Conservation (phyloP, 2,113 vertebrate species). For the Cyanoramphus novaezelandiae region DNA sequence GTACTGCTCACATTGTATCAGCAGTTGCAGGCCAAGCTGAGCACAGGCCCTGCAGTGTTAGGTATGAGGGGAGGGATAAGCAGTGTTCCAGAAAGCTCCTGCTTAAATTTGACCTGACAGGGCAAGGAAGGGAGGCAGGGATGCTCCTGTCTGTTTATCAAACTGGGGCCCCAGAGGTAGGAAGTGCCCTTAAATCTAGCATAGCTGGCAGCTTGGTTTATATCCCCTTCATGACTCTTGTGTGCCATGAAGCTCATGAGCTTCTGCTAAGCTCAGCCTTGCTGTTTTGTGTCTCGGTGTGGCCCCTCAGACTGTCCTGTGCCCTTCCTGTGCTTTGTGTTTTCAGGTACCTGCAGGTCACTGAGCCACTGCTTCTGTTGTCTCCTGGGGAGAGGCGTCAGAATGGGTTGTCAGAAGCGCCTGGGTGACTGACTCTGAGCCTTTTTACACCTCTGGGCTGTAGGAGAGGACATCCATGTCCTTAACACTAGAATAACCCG, state of each 20-base stretch:
- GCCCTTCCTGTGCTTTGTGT: neutral
- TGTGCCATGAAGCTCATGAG: neutral
- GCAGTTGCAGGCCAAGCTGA: neutral
- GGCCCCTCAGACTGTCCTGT: neutral
- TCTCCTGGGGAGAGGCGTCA: neutral
- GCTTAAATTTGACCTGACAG: neutral
- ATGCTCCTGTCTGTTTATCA: neutral
- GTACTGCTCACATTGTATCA: neutral
- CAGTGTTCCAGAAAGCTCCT: neutral
- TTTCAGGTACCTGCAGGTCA: neutral
- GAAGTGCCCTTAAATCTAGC: neutral
- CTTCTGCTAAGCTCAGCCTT: neutral
- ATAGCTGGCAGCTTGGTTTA: neutral
- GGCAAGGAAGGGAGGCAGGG: neutral
- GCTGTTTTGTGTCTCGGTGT: neutral
- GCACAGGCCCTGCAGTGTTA: fast-evolving
- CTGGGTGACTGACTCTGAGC: neutral
- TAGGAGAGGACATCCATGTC: neutral
- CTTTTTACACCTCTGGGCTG: neutral
- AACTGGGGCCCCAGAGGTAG: neutral
- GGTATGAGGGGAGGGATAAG: neutral
- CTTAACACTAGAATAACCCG: neutral
- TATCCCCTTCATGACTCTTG: neutral
- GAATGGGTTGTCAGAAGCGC: neutral
- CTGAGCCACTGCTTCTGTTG: neutral